Evolutionary conservation across 2,797 vertebrate genomes (phyloP), one percentile per base, ranked within the genome.

Genomic region (Distichodus sexfasciatus): DNA sequence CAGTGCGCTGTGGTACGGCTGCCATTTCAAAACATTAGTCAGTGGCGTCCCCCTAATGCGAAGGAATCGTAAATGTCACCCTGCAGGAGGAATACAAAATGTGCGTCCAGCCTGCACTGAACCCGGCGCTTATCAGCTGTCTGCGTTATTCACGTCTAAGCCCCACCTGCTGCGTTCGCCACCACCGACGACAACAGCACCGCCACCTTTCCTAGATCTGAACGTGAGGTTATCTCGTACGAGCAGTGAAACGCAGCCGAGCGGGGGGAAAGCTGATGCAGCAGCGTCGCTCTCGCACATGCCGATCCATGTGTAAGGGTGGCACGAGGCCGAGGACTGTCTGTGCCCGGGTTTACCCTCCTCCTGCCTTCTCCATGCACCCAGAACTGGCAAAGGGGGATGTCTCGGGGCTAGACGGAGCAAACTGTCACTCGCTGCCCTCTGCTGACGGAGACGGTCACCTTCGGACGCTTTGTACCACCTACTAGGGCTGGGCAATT

Each of bases 241-340:
- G 72, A 82, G 83, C 43, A 54, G 68, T n/a, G n/a, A n/a, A n/a
- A n/a, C 67, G 51, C 74, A 79, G 80, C 74, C 76, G 79, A 81
- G 81, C 69, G 71, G 80, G 62, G 63, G 71, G 69, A 79, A 70
- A 57, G 71, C 19, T 10, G 40, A 65, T 79, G 82, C 89, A 81
- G 86, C 85, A 89, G 87, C 79, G 29, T 63, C 80, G 80, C 85
- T 85, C 85, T 76, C 83, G 88, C 86, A 86, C 87, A 87, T 83
- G 82, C 87, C 86, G 85, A 86, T 87, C 86, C 36, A 50, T 82
- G 82, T 86, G 85, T 85, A 84, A 80, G 57, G 77, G 74, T 86
- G 87, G 87, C 82, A 64, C 21, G 17, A 2, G 79, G 84, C 85
- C 87, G 87, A 86, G 78, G 82, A 88, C 82, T 73, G 79, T 76